Percentiles rank a stretch among this genome's conserved stretches.
phyloP scores from a whole-genome alignment of 2,888 invertebrate species.

The Cinara cedri region DNA sequence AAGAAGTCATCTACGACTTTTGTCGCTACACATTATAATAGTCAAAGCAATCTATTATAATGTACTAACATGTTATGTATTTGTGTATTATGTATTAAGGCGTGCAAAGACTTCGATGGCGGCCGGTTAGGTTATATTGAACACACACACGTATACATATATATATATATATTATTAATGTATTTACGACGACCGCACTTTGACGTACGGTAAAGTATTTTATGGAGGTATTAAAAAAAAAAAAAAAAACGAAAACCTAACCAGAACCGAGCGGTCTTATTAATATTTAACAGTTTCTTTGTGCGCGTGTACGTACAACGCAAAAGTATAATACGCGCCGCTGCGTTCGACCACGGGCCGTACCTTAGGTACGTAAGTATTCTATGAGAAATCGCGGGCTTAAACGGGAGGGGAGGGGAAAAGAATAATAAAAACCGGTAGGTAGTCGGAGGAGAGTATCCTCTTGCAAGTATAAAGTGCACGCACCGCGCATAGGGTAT shows the following conservation, averaged over 20 bases:
- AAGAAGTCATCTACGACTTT: too few species aligned
- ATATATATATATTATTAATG: too few species aligned
- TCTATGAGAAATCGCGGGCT: slow-evolving; percentile 17
- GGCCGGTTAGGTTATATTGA: too few species aligned
- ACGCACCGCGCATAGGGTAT: background rate
- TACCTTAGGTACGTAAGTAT: background rate
- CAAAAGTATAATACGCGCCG: background rate
- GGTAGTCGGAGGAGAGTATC: too few species aligned
- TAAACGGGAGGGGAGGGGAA: background rate
- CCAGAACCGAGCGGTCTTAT: slow-evolving; percentile 25
- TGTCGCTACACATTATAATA: too few species aligned
- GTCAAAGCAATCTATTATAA: too few species aligned
- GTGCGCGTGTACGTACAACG: slow-evolving; percentile 12
- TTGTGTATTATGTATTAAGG: too few species aligned
- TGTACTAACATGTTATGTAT: too few species aligned
- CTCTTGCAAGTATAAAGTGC: background rate
- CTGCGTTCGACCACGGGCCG: too few species aligned
- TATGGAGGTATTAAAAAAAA: slow-evolving; percentile 22
- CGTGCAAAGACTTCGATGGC: too few species aligned
- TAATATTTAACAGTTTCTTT: slow-evolving; percentile 54
- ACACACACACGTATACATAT: too few species aligned
- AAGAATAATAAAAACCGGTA: slow-evolving; percentile 32
- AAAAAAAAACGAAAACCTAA: background rate
- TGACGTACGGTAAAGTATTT: slow-evolving; percentile 13
- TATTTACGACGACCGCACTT: background rate